Conservation (phyloP, 64 coral and sea anemone species). For the Anthopleura sola region DNA sequence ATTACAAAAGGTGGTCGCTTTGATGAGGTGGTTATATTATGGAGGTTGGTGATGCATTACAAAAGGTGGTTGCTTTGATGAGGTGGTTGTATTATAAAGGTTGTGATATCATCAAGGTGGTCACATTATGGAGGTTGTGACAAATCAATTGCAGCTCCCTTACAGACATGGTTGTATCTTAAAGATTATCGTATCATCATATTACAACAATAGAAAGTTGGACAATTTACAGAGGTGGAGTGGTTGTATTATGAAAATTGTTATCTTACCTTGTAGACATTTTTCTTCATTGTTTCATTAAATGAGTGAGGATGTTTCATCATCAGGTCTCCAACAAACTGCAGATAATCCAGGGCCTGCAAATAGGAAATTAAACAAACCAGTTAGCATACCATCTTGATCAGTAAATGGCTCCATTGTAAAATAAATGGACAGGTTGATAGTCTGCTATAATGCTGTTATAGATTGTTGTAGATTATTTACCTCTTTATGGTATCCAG, state of each 20-base stretch:
- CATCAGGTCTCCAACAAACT: conserved; percentile 27
- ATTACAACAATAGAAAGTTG: no score
- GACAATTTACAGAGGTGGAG: background rate
- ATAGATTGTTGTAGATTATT: background rate
- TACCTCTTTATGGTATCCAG: conserved; percentile 47
- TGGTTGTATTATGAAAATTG: background rate
- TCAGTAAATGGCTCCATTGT: no score
- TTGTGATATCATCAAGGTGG: background rate
- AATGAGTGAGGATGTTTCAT: conserved; percentile 34
- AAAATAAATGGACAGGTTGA: no score
- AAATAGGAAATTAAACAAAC: background rate
- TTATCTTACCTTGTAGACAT: conserved; percentile 19
- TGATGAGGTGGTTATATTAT: no score
- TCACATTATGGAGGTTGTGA: background rate
- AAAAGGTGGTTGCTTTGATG: no score
- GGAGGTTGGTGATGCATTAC: no score
- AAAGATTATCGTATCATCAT: no score
- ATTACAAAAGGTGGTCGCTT: no score
- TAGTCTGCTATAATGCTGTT: background rate
- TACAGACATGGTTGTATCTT: no score
- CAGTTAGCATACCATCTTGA: background rate
- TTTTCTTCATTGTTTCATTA: conserved; percentile 28
- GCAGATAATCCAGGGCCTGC: conserved; percentile 43
- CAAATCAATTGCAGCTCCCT: no score
- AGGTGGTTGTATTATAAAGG: background rate